These are phyloP conservation scores for Candoia aspera DNA, from an alignment of 2,113 vertebrate species.

Conservation along the genomic window DNA sequence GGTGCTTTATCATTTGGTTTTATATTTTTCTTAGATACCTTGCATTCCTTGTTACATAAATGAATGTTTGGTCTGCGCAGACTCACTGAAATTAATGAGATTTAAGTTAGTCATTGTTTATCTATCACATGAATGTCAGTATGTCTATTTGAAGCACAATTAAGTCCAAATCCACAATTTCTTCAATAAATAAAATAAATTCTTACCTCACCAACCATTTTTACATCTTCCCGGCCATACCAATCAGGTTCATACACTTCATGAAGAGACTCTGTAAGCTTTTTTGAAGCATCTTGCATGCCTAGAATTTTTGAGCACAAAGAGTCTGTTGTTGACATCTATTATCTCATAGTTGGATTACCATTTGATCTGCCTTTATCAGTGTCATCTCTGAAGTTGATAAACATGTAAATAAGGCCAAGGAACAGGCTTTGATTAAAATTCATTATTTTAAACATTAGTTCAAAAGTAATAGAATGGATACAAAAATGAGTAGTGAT, in stretches of 20 bases:
- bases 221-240: conserved; percentile 93
- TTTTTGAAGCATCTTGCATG: conserved; percentile 98
- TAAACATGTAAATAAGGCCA: not conserved
- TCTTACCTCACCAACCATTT: conserved; percentile 91
- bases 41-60: not conserved
- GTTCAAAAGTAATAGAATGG: not conserved
- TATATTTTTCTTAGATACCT: not conserved
- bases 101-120: not conserved
- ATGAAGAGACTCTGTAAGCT: conserved; percentile 94
- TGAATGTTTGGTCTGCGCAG: not conserved
- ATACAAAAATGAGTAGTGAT: not conserved
- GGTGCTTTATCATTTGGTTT: not conserved
- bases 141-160: not conserved
- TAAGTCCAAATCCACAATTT: not conserved
- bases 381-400: not conserved
- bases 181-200: not conserved
- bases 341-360: not conserved
- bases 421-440: not conserved
- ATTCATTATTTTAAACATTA: conserved; percentile 14
- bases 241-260: conserved; percentile 98
- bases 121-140: not conserved
- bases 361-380: not conserved
- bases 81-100: not conserved
- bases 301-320: conserved; percentile 69
- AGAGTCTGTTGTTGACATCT: not conserved